phyloP scores from a whole-genome alignment of 2,888 invertebrate genomes.

The Oxycera nigricornis region DNA sequence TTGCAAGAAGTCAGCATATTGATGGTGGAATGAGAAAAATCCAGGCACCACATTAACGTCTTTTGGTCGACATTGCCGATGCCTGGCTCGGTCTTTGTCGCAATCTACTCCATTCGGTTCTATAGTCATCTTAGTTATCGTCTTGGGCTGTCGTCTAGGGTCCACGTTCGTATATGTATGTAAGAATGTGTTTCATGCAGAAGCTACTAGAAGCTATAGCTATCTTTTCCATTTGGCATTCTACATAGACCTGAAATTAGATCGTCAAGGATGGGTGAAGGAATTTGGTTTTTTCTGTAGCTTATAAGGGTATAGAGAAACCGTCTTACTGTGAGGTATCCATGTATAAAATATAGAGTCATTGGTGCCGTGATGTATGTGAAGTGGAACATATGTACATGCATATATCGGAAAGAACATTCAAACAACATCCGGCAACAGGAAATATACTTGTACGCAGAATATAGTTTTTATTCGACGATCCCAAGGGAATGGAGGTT shows the following conservation, averaged over 20 bases:
- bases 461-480: no score
- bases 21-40: neutral
- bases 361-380: no score
- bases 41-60: slow-evolving; percentile 16
- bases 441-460: no score
- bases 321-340: no score
- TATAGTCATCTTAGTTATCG: slow-evolving; percentile 23
- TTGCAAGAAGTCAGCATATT: neutral
- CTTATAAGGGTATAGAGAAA: no score
- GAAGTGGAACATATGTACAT: no score
- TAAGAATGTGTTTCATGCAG: neutral
- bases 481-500: no score
- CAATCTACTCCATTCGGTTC: neutral
- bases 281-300: slow-evolving; percentile 28
- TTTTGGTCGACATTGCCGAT: neutral
- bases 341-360: no score
- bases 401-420: no score
- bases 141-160: slow-evolving; percentile 29
- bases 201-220: neutral
- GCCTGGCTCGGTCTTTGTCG: neutral
- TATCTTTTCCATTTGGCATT: neutral
- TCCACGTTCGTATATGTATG: slow-evolving; percentile 15
- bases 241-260: slow-evolving; percentile 13
- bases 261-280: neutral
- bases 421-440: no score